Evolutionary conservation across 2,888 invertebrate genomes (phyloP).

Genomic region (Galeopsomyia nigrocyanea): DNA sequence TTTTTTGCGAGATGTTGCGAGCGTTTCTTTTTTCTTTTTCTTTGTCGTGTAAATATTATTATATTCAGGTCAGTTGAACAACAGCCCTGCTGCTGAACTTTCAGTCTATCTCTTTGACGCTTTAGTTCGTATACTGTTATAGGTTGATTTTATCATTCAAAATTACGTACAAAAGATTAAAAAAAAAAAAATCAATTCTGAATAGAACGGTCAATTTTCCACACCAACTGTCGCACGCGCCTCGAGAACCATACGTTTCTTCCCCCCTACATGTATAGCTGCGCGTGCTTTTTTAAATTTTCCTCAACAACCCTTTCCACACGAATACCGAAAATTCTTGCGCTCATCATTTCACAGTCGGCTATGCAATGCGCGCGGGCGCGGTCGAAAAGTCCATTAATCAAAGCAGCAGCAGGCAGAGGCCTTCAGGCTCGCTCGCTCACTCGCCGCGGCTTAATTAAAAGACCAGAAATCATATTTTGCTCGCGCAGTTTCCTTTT

Average conservation of each 20-base stretch:
- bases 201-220: too few species aligned
- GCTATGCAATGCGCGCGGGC: too few species aligned
- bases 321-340: conserved; percentile 12
- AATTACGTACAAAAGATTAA: neutral
- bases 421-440: neutral
- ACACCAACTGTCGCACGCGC: neutral
- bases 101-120: too few species aligned
- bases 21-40: too few species aligned
- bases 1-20: too few species aligned
- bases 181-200: too few species aligned
- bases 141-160: neutral
- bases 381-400: conserved; percentile 39
- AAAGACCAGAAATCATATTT: conserved; percentile 53
- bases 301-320: neutral
- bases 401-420: conserved; percentile 4
- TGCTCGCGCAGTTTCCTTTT: conserved; percentile 8
- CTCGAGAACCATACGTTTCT: too few species aligned
- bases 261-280: conserved; percentile 1
- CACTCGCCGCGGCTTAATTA: conserved; percentile 50
- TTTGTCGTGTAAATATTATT: too few species aligned
- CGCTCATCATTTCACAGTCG: neutral
- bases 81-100: too few species aligned
- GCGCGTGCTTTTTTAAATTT: conserved; percentile 1
- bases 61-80: too few species aligned
- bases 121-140: too few species aligned